These are phyloP conservation scores for Folsomia candida DNA, from an alignment of 2,888 invertebrate species.

Conservation along the genomic window DNA sequence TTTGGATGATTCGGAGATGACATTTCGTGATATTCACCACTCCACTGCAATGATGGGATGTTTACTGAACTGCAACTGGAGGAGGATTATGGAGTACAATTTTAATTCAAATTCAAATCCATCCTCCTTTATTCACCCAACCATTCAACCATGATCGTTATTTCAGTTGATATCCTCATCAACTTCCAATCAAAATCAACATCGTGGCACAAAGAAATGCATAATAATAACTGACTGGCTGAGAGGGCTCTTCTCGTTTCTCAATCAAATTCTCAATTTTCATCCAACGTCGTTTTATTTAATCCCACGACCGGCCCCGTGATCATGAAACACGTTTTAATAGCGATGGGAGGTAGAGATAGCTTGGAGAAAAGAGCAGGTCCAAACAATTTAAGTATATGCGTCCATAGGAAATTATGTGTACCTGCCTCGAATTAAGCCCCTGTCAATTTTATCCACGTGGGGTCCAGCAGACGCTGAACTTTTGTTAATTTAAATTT, in stretches of 20 bases:
- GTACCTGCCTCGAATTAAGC: too few relatives aligned
- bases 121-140: conserved; percentile 12
- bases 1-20: not conserved
- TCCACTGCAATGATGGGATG: not conserved
- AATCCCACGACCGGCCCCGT: not conserved
- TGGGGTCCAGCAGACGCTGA: too few relatives aligned
- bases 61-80: not conserved
- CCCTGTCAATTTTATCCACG: not conserved
- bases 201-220: conserved; percentile 3
- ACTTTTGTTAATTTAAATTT: too few relatives aligned
- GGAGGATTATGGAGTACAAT: not conserved
- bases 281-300: not conserved
- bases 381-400: too few relatives aligned
- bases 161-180: conserved; percentile 22
- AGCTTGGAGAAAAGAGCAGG: not conserved
- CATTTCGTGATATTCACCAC: not conserved
- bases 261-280: not conserved
- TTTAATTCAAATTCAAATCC: conserved; percentile 14
- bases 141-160: conserved; percentile 29
- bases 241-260: not conserved
- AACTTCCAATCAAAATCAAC: conserved; percentile 11
- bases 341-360: not conserved
- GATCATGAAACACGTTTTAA: not conserved
- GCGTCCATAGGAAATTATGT: too few relatives aligned
- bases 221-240: not conserved